Evolutionary conservation across 2,888 invertebrate species (phyloP).

Genomic region (Apamea monoglypha): DNA sequence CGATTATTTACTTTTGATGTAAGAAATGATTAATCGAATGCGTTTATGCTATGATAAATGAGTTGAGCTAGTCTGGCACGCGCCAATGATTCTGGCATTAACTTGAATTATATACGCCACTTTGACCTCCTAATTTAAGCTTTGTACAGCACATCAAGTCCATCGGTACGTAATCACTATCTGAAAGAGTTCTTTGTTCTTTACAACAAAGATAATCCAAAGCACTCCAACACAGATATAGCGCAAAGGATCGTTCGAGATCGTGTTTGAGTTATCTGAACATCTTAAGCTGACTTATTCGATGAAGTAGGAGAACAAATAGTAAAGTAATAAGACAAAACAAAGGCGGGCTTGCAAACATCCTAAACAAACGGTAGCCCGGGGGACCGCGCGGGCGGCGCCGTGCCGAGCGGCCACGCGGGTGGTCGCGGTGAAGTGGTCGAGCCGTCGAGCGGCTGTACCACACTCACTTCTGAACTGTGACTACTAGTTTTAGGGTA

Average conservation of each 20-base stretch:
- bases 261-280: slow-evolving; percentile 62
- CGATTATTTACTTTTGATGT: slow-evolving; percentile 11
- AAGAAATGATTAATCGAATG: slow-evolving; percentile 7
- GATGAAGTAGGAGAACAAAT: slow-evolving; percentile 70
- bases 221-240: slow-evolving; percentile 39
- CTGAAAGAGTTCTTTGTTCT: slow-evolving; percentile 26
- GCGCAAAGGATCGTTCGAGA: slow-evolving; percentile 51
- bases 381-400: slow-evolving; percentile 35
- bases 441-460: neutral
- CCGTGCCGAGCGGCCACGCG: slow-evolving; percentile 20
- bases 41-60: neutral
- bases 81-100: neutral
- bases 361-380: slow-evolving; percentile 74
- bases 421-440: too few species aligned
- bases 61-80: too few species aligned
- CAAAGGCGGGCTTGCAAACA: slow-evolving; percentile 71
- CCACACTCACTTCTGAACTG: slow-evolving; percentile 3
- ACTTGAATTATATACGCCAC: neutral
- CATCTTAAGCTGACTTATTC: slow-evolving; percentile 68
- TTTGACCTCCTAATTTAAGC: too few species aligned
- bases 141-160: neutral
- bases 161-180: neutral
- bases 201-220: slow-evolving; percentile 30
- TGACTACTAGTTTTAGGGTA: neutral
- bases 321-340: slow-evolving; percentile 68